A percentile compares a stretch with the other conserved stretches of the same genome.
phyloP scores from a whole-genome alignment of 2,888 invertebrate genomes.

The Cremastinae sp. region DNA sequence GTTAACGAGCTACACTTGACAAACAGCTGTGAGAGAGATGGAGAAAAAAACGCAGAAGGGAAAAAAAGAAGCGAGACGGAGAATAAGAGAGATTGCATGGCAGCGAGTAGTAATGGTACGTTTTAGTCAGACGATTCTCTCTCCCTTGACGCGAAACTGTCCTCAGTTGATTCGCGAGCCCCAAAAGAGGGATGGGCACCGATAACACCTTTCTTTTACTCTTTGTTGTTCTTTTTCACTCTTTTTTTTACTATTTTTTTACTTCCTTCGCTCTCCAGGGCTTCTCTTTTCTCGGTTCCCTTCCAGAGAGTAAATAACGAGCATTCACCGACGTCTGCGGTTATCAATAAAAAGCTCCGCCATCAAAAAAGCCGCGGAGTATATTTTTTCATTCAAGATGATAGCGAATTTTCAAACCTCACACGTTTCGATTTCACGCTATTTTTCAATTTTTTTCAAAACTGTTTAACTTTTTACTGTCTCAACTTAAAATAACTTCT shows the following conservation, averaged over 20 bases:
- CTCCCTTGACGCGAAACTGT: slow-evolving; percentile 35
- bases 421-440: no score
- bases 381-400: neutral
- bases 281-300: neutral
- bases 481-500: no score
- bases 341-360: slow-evolving; percentile 17
- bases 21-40: slow-evolving; percentile 24
- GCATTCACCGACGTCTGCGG: slow-evolving; percentile 37
- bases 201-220: slow-evolving; percentile 2
- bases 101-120: slow-evolving; percentile 53
- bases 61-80: neutral
- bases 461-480: no score
- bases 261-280: neutral
- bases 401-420: no score
- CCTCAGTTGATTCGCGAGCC: slow-evolving; percentile 20
- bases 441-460: neutral
- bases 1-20: slow-evolving; percentile 44
- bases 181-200: neutral
- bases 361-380: slow-evolving; percentile 1
- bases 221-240: no score
- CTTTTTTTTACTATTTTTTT: neutral
- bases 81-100: slow-evolving; percentile 36
- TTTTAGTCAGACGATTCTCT: slow-evolving; percentile 52
- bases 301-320: slow-evolving; percentile 45
- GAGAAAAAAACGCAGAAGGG: slow-evolving; percentile 4